Evolutionary conservation across 2,113 vertebrate genomes (phyloP), one percentile per base, ranked within the genome.

Genomic region (Macrotus californicus): DNA sequence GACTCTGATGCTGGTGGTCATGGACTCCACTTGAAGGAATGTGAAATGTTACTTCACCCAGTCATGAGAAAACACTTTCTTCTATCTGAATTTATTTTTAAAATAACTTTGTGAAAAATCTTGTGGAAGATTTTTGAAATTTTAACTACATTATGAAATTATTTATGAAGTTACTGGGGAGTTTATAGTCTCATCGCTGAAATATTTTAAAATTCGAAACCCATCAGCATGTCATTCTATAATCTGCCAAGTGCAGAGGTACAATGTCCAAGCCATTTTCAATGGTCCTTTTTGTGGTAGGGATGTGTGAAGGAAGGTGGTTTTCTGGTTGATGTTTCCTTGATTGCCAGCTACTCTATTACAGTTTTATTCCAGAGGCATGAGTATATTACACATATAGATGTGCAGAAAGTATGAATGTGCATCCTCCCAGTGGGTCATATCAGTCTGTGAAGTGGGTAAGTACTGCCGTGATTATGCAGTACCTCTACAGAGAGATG

Each of bases 171-270:
- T 89, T 92, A 50, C 81, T 69, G 67, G 31, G 21, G n/a, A 91
- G 29, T 91, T 82, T 94, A 76, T 94, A 82, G 52, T 87, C 39
- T 76, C 75, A 75, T 59, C 41, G 54, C 56, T 73, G 85, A 79
- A 89, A 80, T 75, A 94, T 85, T 89, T 89, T 80, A 36, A 75
- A 73, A n/a, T 86, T 86, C 13, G 18, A 89, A 86, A 75, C 69
- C 64, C 48, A 66, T 86, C 56, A 76, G 59, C 29, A 81, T 80
- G 64, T 69, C 59, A 39, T 59, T 89, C 29, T 52, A 50, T 75
- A 89, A 61, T 56, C 39, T 85, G 66, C 72, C 67, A 75, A 67
- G 43, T 66, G 15, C 46, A 81, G 31, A 50, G 34, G 21, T 66
- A 93, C 12, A 56, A 81, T 48, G 22, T 18, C 13, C 59, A 43